Base-by-base conservation (phyloP, 1,140 invertebrate species). In the Drusus annulatus region DNA sequence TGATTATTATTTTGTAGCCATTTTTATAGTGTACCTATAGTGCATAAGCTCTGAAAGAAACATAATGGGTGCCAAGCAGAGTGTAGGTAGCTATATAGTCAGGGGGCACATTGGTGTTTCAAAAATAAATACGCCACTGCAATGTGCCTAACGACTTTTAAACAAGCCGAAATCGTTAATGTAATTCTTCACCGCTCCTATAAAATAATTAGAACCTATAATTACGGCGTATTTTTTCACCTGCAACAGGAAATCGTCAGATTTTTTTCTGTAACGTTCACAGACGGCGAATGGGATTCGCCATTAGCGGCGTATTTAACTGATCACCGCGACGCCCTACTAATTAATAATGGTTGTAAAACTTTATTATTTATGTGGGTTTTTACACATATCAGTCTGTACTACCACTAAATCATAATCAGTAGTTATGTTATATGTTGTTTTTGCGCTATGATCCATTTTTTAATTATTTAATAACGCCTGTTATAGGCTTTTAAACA, bases 271-370 rank as follows among this genome's bases (percentile, higher is more conserved):
- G 19, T 52, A 23, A 68, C 60, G 76, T 68, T 54, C 63, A 36
- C 63, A 77, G 68, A 58, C 73, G 54, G 60, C 52, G 45, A 68
- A 63, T 75, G 25, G 71, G 52, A 75, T 58, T 28, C 3, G 78
- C 25, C 62, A 80, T 80, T 80, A 80, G 56, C 16, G 63, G 4
- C 23, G 19, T 50, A 31, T 73, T 62, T 65, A 54, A 10, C 58
- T 80, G 76, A 51, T 68, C 63, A 51, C 21, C 50, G 74, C 13
- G 62, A 71, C 81, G 81, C 74, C 81, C 81, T 62, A 45, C 51
- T 51, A 82, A 82, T 82, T 82, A 80, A 80, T 80, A 82, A 80
- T 65, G 65, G 51, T 80, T 82, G 73, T 78, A 81, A 81, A 79
- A 73, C 78, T 73, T 73, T 79, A 74, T 25, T 19, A 52, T 45